Conservation (phyloP, 2,888 invertebrate species). For the Drosophila greeni region DNA sequence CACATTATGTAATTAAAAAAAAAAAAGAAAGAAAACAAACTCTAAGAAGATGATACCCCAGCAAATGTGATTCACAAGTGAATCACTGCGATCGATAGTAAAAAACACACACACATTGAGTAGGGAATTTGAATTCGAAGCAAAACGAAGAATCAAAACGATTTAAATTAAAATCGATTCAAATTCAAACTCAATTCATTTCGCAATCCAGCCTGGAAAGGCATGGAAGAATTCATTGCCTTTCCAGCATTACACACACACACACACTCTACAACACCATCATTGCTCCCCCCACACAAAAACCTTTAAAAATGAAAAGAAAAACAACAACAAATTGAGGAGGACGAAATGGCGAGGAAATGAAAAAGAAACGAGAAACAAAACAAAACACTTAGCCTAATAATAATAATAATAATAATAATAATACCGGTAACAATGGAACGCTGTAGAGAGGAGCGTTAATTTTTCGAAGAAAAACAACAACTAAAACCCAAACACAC, state of each 20-base stretch:
- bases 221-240: background rate
- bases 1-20: constrained; percentile 15
- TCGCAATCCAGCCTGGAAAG: constrained; percentile 3
- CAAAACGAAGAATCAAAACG: constrained; percentile 14
- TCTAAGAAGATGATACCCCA: constrained; percentile 38
- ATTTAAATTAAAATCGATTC: constrained; percentile 10
- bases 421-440: constrained; percentile 30
- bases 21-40: too few relatives aligned
- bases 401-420: constrained; percentile 47
- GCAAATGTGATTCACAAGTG: constrained; percentile 33
- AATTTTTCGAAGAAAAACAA: constrained; percentile 1
- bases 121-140: background rate
- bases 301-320: background rate
- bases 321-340: background rate
- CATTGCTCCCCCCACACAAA: constrained; percentile 13
- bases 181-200: constrained; percentile 4
- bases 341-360: constrained; percentile 1
- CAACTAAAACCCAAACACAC: constrained; percentile 30
- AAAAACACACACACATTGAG: background rate
- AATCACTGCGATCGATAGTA: constrained; percentile 27
- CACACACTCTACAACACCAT: constrained; percentile 23
- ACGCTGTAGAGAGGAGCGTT: background rate
- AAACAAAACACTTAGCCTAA: constrained; percentile 60
- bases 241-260: background rate
- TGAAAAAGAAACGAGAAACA: constrained; percentile 12